Evolutionary conservation across 2,888 invertebrate genomes (phyloP).

Genomic region (Clostera curtula): DNA sequence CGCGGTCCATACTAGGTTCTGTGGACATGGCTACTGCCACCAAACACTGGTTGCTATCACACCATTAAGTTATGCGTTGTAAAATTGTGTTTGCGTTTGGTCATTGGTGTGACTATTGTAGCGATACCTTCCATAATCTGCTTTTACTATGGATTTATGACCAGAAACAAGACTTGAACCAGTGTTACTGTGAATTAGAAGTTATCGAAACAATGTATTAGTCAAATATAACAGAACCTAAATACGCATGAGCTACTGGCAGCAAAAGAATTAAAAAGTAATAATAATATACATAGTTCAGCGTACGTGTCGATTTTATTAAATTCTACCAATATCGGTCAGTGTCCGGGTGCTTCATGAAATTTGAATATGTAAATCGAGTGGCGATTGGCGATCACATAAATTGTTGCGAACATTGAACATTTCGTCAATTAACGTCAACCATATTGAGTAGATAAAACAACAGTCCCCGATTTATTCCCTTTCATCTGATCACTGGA

Average conservation of each 20-base stretch:
- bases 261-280: no score
- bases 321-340: no score
- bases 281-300: no score
- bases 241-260: no score
- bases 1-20: conserved; percentile 22
- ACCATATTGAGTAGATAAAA: conserved; percentile 41
- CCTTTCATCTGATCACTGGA: no score
- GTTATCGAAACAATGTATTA: no score
- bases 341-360: conserved; percentile 53
- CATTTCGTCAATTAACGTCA: conserved; percentile 59
- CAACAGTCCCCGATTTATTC: conserved; percentile 19
- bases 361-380: conserved; percentile 63
- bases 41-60: conserved; percentile 35
- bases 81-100: conserved; percentile 28
- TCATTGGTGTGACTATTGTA: conserved; percentile 31
- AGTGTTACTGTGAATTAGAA: no score
- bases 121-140: conserved; percentile 15
- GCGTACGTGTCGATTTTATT: no score
- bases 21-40: conserved; percentile 33
- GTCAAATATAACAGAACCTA: no score
- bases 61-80: conserved; percentile 35
- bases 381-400: conserved; percentile 51
- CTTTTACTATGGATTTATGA: conserved; percentile 25
- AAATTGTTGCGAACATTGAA: conserved; percentile 43
- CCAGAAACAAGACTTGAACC: no score